These are phyloP conservation scores for Azemiops feae DNA, from an alignment of 2,113 vertebrate species.

Conservation along the genomic window DNA sequence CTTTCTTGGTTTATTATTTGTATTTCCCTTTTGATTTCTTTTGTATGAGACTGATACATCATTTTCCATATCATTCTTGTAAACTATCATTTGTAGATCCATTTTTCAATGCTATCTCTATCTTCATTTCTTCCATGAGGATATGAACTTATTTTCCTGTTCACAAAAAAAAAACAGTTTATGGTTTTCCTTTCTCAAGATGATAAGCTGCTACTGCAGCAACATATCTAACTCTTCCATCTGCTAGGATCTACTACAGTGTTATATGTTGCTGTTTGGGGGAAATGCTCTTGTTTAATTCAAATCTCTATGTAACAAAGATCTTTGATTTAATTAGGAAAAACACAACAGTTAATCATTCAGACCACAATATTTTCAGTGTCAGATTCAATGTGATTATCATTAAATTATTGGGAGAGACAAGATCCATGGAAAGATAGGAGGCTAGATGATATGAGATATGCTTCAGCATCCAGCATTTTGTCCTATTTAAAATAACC, in stretches of 20 bases:
- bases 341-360: not conserved
- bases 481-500: constrained; percentile 24
- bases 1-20: too few relatives aligned
- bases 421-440: not conserved
- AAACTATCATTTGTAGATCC: too few relatives aligned
- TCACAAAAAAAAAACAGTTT: not conserved
- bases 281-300: not conserved
- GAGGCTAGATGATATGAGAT: not conserved
- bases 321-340: not conserved
- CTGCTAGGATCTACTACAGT: not conserved
- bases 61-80: too few relatives aligned
- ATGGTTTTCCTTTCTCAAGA: not conserved
- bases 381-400: not conserved
- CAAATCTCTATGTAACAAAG: not conserved
- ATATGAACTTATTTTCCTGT: too few relatives aligned
- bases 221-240: not conserved
- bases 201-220: not conserved
- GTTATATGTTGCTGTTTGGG: not conserved
- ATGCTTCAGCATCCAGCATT: not conserved
- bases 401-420: not conserved
- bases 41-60: too few relatives aligned
- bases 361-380: not conserved
- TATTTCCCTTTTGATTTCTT: too few relatives aligned
- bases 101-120: too few relatives aligned
- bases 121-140: too few relatives aligned